Evolutionary conservation across 1,140 invertebrate genomes (phyloP), one percentile per base, ranked within the genome.

Genomic region (Brachionus angularis): DNA sequence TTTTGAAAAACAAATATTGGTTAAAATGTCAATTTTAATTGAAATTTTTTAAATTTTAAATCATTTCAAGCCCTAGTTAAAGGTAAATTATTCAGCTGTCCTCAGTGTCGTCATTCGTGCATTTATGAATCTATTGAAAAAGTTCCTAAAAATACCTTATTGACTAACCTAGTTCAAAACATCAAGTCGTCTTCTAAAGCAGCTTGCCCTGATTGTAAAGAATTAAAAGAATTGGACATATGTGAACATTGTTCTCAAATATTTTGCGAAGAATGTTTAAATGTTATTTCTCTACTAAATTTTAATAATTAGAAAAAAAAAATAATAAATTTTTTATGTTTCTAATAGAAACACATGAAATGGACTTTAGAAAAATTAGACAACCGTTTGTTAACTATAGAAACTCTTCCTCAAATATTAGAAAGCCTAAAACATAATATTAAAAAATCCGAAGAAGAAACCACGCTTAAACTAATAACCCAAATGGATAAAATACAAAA

Each of bases 211-310:
- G 33, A 58, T 23, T 58, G 53, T 14, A 58, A 58, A 39, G 53
- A 58, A 12, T 39, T 58, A 8, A 14, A 5, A 0, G 53, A 58
- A n/a, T 4, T 58, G 18, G 27, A 39, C n/a, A 58, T 58, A 5
- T 58, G 53, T 23, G 53, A 58, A 27, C 53, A 58, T 23, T 58
- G 53, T 42, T 58, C 53, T 3, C 53, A 58, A 12, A 42, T 58
- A 36, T 58, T 58, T 23, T 58, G 53, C 33, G 53, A 58, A 3
- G 12, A 31, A 39, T 58, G 53, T 58, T 34, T 39, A 10, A 16
- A 58, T 14, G 53, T 58, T 39, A 36, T 25, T 2, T 12, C 5
- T 36, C 14, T n/a, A n/a, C n/a, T n/a, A n/a, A n/a, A n/a, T n/a
- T n/a, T n/a, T n/a, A n/a, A n/a, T n/a, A n/a, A n/a, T n/a, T n/a